phyloP scores from a whole-genome alignment of 2,113 vertebrate species.

The Chloebia gouldiae region DNA sequence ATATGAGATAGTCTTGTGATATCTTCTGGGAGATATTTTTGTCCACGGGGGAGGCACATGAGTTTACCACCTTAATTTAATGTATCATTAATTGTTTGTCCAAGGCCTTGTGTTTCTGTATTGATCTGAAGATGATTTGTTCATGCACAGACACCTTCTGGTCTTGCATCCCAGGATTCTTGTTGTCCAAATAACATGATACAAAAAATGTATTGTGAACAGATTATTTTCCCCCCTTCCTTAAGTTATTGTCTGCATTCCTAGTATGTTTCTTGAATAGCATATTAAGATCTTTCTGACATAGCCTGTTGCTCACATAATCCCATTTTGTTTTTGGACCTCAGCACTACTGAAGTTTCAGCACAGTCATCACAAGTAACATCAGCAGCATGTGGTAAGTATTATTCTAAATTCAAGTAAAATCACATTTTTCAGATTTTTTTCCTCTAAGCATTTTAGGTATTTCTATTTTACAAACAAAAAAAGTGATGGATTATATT shows the following conservation, averaged over 20 bases:
- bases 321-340: not conserved
- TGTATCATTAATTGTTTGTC: not conserved
- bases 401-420: not conserved
- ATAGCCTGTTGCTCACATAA: not conserved
- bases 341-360: not conserved
- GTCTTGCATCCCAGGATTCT: not conserved
- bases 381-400: not conserved
- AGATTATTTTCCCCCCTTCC: not conserved
- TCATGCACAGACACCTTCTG: not conserved
- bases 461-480: slow-evolving; percentile 10
- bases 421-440: not conserved
- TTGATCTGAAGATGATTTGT: not conserved
- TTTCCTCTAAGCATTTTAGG: not conserved
- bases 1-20: not conserved
- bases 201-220: not conserved
- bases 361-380: not conserved
- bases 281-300: not conserved
- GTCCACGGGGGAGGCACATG: not conserved
- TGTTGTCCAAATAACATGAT: not conserved
- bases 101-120: not conserved
- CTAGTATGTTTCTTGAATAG: not conserved
- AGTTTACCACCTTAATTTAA: not conserved
- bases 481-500: not conserved
- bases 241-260: not conserved
- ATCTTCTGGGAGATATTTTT: not conserved